Conservation (phyloP, 2,888 invertebrate genomes). For the Agapostemon virescens region DNA sequence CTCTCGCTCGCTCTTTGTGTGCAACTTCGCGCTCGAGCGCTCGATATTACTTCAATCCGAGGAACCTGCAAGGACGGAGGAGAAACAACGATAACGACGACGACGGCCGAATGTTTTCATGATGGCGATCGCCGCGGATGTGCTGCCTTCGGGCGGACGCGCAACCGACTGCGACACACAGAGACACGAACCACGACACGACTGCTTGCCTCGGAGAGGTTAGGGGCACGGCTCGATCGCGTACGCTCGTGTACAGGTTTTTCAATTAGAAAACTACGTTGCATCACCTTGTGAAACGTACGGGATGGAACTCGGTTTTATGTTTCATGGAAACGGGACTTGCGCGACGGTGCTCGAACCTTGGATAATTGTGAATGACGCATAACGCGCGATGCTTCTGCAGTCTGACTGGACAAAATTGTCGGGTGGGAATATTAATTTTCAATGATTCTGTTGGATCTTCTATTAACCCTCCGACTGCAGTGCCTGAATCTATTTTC, state of each 20-base stretch:
- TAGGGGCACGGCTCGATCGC: conserved; percentile 23
- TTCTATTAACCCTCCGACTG: background rate
- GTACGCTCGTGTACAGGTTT: no score
- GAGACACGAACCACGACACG: background rate
- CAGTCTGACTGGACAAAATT: background rate
- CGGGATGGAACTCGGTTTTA: background rate
- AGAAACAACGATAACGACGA: conserved; percentile 68
- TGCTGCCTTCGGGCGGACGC: conserved; percentile 61
- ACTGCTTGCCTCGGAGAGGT: conserved; percentile 30
- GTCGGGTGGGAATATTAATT: background rate
- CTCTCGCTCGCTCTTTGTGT: conserved; percentile 33
- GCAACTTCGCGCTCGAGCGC: conserved; percentile 56
- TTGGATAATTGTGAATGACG: background rate
- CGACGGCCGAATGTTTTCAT: conserved; percentile 74
- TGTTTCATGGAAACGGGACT: background rate
- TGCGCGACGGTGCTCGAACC: background rate
- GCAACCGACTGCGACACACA: conserved; percentile 52
- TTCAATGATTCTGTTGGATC: background rate
- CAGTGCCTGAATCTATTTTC: no score
- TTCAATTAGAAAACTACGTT: background rate
- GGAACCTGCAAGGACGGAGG: conserved; percentile 72
- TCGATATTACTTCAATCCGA: conserved; percentile 68
- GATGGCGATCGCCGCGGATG: conserved; percentile 70
- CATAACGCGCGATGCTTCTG: background rate
- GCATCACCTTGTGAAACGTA: background rate